Evolutionary conservation across 2,888 invertebrate species (phyloP).

Genomic region (Acronicta aceris): DNA sequence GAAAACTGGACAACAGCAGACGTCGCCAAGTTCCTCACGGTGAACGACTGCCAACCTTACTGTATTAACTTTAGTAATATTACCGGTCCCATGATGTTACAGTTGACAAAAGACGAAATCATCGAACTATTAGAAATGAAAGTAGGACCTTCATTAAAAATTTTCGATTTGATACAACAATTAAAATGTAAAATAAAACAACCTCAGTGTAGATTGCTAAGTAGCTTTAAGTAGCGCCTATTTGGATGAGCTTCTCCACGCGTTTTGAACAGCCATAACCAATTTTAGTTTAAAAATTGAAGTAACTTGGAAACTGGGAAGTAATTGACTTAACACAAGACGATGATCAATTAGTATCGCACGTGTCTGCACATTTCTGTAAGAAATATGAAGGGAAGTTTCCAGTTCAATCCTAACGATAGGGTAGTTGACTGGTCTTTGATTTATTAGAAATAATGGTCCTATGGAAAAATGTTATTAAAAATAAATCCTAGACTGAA

Average conservation of each 20-base stretch:
- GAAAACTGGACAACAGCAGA: constrained; percentile 93
- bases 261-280: neutral
- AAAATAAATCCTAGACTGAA: too few relatives aligned
- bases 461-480: too few relatives aligned
- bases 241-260: constrained; percentile 31
- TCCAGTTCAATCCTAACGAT: too few relatives aligned
- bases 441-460: too few relatives aligned
- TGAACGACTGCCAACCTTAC: constrained; percentile 95
- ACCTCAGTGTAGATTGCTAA: constrained; percentile 89
- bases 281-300: too few relatives aligned
- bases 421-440: too few relatives aligned
- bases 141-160: constrained; percentile 98
- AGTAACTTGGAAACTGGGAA: too few relatives aligned
- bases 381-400: too few relatives aligned
- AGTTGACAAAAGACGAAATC: constrained; percentile 96
- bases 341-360: too few relatives aligned
- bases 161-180: constrained; percentile 97
- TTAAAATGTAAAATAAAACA: constrained; percentile 95
- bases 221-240: constrained; percentile 62
- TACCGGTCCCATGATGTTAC: constrained; percentile 94
- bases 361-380: too few relatives aligned
- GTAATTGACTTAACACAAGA: too few relatives aligned
- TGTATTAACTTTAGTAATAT: constrained; percentile 92
- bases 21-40: constrained; percentile 96
- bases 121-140: constrained; percentile 97